Evolutionary conservation across 2,888 invertebrate species (phyloP).

Genomic region (Nemapogon koenigi): DNA sequence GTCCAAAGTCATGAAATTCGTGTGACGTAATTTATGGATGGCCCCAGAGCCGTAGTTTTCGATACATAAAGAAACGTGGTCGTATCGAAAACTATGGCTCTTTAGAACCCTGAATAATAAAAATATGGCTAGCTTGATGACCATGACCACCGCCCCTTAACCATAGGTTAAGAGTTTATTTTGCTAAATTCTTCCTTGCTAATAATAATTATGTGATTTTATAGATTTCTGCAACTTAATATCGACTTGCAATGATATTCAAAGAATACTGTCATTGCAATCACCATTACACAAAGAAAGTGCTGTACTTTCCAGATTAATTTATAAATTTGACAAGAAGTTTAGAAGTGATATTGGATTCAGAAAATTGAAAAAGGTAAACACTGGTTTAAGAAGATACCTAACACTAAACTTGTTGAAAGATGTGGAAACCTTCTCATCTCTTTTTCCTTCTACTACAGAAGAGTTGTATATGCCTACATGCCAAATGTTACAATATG

Average conservation of each 20-base stretch:
- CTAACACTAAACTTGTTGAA: conserved; percentile 46
- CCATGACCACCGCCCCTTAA: too few relatives aligned
- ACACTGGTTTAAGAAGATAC: conserved; percentile 57
- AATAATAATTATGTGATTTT: conserved; percentile 16
- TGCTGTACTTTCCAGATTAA: conserved; percentile 58
- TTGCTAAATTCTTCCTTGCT: too few relatives aligned
- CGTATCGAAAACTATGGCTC: too few relatives aligned
- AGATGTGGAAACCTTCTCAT: conserved; percentile 39
- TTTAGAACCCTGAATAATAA: too few relatives aligned
- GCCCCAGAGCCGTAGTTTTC: too few relatives aligned
- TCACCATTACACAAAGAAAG: conserved; percentile 59
- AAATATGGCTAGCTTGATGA: too few relatives aligned
- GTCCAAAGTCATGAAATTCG: too few relatives aligned
- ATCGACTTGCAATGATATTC: conserved; percentile 29
- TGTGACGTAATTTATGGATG: too few relatives aligned
- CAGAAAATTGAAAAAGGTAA: conserved; percentile 58
- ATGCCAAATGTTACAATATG: conserved; percentile 64
- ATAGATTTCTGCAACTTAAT: conserved; percentile 34
- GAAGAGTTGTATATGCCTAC: conserved; percentile 54
- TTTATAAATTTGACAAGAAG: conserved; percentile 66
- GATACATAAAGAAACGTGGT: too few relatives aligned
- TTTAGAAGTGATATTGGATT: conserved; percentile 65
- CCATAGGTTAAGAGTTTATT: too few relatives aligned
- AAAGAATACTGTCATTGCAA: conserved; percentile 39
- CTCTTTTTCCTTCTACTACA: conserved; percentile 30